Percentiles rank a stretch among this genome's conserved stretches.
phyloP scores from a whole-genome alignment of 1,140 invertebrate species.

The Gryllus bimaculatus region DNA sequence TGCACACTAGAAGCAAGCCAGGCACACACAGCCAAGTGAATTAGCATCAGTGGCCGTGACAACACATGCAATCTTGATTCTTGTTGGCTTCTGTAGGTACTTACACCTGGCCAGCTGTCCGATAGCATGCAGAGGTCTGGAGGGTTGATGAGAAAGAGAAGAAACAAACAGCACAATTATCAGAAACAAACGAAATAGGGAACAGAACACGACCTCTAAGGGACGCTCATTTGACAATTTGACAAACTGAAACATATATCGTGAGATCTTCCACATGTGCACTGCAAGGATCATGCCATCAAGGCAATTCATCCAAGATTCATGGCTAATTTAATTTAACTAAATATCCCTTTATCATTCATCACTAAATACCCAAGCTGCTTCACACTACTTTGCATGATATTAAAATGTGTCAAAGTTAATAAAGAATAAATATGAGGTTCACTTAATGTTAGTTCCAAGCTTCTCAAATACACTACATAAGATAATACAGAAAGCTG shows the following conservation, averaged over 20 bases:
- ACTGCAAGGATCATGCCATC: neutral
- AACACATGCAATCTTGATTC: neutral
- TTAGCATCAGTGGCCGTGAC: neutral
- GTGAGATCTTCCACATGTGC: neutral
- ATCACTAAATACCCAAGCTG: neutral
- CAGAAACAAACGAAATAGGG: neutral
- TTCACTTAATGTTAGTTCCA: no score
- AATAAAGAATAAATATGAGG: neutral
- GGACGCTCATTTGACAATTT: neutral
- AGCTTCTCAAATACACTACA: no score
- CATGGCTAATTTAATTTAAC: no score
- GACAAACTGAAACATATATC: neutral
- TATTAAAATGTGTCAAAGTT: neutral
- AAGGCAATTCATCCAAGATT: neutral
- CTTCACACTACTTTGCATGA: neutral
- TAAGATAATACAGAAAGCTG: no score
- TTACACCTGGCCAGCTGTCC: constrained; percentile 77
- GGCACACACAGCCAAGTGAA: neutral
- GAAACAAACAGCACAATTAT: constrained; percentile 12
- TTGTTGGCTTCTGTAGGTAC: constrained; percentile 40
- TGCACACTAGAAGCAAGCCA: neutral
- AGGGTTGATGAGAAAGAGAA: constrained; percentile 13
- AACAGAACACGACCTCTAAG: neutral
- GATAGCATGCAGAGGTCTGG: constrained; percentile 74
- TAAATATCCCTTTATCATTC: neutral